Percentiles rank a stretch among this genome's conserved stretches.
Conservation (phyloP, 2,797 vertebrate species). For the Heterohyrax brucei region DNA sequence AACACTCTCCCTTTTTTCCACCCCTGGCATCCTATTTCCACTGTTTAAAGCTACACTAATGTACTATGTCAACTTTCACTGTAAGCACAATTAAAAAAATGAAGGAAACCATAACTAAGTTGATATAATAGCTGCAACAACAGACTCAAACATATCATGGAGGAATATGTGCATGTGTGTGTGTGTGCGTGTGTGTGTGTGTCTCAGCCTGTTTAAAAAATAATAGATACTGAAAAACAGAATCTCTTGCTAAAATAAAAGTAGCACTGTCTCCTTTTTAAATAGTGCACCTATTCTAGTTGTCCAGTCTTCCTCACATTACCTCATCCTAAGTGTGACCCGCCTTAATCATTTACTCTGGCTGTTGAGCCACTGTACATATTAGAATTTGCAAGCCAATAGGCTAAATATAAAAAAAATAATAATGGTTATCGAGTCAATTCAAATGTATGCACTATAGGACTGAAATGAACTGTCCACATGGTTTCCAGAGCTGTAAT, state of each 20-base stretch:
- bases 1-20: no score
- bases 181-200: no score
- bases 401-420: slow-evolving; percentile 6
- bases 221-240: neutral
- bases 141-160: no score
- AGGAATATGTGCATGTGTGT: no score
- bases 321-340: neutral
- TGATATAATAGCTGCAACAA: no score
- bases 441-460: neutral
- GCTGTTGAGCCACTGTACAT: neutral
- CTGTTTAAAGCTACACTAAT: no score
- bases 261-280: neutral
- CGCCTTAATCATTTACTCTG: neutral
- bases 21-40: no score
- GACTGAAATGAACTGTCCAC: neutral
- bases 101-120: no score
- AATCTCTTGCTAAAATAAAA: neutral
- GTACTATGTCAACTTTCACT: no score
- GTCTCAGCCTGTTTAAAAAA: neutral
- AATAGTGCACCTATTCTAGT: neutral
- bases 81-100: no score
- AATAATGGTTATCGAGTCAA: neutral
- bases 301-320: neutral
- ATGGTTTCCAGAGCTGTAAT: neutral
- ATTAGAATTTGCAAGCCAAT: neutral